Evolutionary conservation across 2,797 vertebrate species (phyloP).

Genomic region (Hippoglossus hippoglossus): DNA sequence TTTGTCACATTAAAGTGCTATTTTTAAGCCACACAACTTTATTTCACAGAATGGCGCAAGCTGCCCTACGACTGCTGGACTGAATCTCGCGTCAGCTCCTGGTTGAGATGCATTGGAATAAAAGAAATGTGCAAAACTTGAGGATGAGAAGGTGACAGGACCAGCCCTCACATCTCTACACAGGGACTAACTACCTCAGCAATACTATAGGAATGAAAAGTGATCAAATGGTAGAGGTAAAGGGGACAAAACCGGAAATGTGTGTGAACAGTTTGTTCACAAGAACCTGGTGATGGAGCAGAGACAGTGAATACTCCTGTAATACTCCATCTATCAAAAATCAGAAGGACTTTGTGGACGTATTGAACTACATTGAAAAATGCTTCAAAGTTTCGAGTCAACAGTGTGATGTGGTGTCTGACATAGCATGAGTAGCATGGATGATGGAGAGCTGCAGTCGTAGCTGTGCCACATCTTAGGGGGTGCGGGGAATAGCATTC

Average conservation of each 20-base stretch:
- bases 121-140: conserved; percentile 53
- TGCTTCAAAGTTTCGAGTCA: no score
- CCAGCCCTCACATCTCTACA: conserved; percentile 50
- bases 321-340: conserved; percentile 43
- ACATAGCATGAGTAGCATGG: no score
- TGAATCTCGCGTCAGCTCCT: conserved; percentile 73
- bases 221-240: conserved; percentile 47
- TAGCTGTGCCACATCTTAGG: no score
- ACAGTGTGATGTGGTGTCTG: no score
- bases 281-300: not conserved
- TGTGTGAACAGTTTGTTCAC: not conserved
- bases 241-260: not conserved
- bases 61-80: conserved; percentile 70
- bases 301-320: not conserved
- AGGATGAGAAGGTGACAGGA: no score
- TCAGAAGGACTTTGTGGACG: conserved; percentile 61
- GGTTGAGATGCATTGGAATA: conserved; percentile 75
- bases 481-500: no score
- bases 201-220: conserved; percentile 70
- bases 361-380: conserved; percentile 73
- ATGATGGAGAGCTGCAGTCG: no score
- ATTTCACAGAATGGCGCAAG: conserved; percentile 24
- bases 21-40: not conserved
- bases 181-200: conserved; percentile 66
- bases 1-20: not conserved